Evolutionary conservation across 1,140 invertebrate genomes (phyloP).

Genomic region (Drosophila pachea): DNA sequence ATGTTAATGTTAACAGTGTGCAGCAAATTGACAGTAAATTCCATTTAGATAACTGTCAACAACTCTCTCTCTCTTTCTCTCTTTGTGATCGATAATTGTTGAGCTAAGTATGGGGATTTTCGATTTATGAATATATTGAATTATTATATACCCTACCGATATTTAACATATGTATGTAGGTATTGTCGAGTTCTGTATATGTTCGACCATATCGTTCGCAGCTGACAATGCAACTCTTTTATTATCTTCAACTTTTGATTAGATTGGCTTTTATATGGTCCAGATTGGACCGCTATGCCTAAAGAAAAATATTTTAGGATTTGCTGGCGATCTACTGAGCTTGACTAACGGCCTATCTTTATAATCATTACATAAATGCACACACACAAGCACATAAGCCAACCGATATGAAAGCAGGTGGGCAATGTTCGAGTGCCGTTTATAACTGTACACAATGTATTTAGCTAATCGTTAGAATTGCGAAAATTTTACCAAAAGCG

Average conservation of each 20-base stretch:
- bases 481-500: not conserved
- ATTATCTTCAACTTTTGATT: constrained; percentile 27
- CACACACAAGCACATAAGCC: not conserved
- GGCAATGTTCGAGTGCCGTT: constrained; percentile 17
- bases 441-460: not conserved
- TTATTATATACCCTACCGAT: not conserved
- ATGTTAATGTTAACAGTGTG: not conserved
- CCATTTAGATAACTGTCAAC: constrained; percentile 4
- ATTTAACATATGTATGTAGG: not conserved
- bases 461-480: not conserved
- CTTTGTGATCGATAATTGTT: constrained; percentile 1
- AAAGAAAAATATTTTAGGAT: constrained; percentile 1
- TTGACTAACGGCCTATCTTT: constrained; percentile 47
- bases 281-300: constrained; percentile 30
- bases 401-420: not conserved
- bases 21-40: not conserved
- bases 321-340: constrained; percentile 18
- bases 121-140: not conserved
- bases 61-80: not conserved
- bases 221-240: not conserved
- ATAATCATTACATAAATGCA: constrained; percentile 36
- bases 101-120: not conserved
- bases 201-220: too few species aligned
- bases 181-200: constrained; percentile 10
- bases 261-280: constrained; percentile 40